A percentile compares a stretch with the other conserved stretches of the same genome.
Conservation (phyloP, 2,797 vertebrate species). For the Moxostoma hubbsi region DNA sequence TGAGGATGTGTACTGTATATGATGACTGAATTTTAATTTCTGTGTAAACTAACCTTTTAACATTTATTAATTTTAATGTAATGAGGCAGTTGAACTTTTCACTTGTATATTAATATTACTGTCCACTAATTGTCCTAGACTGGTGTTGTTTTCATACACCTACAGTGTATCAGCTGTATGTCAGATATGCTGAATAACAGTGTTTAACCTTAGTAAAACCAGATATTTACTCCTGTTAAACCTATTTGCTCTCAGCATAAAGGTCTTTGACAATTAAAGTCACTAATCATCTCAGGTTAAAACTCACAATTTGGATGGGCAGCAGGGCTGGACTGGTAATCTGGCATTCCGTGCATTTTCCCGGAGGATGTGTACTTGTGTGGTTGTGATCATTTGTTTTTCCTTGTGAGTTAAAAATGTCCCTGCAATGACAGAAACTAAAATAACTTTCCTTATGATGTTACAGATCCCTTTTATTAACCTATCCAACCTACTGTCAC, state of each 20-base stretch:
- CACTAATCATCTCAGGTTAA: not conserved
- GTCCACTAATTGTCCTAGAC: slow-evolving; percentile 16
- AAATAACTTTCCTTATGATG: too few relatives aligned
- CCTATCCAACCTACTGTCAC: too few relatives aligned
- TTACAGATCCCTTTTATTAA: too few relatives aligned
- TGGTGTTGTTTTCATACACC: slow-evolving; percentile 15
- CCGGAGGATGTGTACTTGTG: too few relatives aligned
- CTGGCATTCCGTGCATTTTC: too few relatives aligned
- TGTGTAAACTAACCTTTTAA: slow-evolving; percentile 37
- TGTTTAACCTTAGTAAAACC: not conserved
- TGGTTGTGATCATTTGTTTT: too few relatives aligned
- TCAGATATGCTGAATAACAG: slow-evolving; percentile 9
- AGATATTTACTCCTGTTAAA: slow-evolving; percentile 11
- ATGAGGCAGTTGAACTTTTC: slow-evolving; percentile 35
- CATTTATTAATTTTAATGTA: slow-evolving; percentile 3
- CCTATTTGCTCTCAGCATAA: slow-evolving; percentile 26
- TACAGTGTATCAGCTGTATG: not conserved
- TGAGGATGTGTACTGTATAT: too few relatives aligned
- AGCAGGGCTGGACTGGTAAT: too few relatives aligned
- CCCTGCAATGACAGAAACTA: too few relatives aligned
- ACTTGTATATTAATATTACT: slow-evolving; percentile 23
- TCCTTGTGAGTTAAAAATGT: too few relatives aligned
- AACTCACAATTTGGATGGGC: too few relatives aligned
- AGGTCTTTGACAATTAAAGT: slow-evolving; percentile 17
- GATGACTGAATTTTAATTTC: not conserved